Evolutionary conservation across 2,797 vertebrate species (phyloP), one percentile per base, ranked within the genome.

Genomic region (Betta splendens): DNA sequence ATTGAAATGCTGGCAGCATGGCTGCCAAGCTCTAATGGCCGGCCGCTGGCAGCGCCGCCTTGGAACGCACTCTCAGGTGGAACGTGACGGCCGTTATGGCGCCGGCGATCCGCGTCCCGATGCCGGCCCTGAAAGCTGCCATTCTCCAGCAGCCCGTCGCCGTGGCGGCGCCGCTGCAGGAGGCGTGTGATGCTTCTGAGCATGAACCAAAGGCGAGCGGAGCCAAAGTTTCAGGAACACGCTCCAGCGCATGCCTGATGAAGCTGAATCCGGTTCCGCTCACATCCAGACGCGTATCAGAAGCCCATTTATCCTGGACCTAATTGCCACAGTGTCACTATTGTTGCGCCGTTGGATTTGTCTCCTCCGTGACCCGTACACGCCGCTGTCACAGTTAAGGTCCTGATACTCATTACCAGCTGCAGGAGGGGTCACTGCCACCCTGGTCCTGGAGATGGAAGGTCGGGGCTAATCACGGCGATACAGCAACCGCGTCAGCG

Each of bases 381-480:
- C 45, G 13, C 17, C 53, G 35, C 57, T 47, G 42, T 63, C 70
- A 64, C 71, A 64, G 69, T 37, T 21, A 31, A 75, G 69, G 64
- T 72, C 69, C 62, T 68, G 53, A 32, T 79, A 59, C 70, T 89
- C 73, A 87, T 88, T 87, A 87, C 79, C 64, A 70, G 75, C 64
- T 68, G 64, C 50, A 79, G 79, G 57, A 53, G 72, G 55, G 86
- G 81, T 89, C 78, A 75, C 50, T 17, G 29, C 59, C 35, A 29
- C 64, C 74, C 40, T 32, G 47, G 60, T 69, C 69, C 52, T 28
- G 29, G 22, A 58, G 58, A 77, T 51, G 32, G 50, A 60, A 75
- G 84, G 81, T 83, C 83, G 63, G 44, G 75, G 76, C 75, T 89
- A 90, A 91, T 90, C 78, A 81, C 74, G 75, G 70, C 25, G 69